A percentile compares a stretch with the other conserved stretches of the same genome.
phyloP scores from a whole-genome alignment of 2,113 vertebrate genomes.

The Nibea coibor region DNA sequence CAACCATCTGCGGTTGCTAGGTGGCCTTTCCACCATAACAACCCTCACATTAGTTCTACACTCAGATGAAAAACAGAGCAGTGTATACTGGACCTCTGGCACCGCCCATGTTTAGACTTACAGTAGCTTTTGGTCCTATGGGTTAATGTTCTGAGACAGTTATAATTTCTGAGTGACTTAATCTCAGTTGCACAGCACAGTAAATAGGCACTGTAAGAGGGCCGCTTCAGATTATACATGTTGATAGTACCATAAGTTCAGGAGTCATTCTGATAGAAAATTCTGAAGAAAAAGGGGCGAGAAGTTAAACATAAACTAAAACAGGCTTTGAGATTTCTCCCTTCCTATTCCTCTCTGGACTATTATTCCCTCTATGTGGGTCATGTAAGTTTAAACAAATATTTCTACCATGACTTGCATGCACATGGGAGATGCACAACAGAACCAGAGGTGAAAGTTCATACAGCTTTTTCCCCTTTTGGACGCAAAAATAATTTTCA shows the following conservation, averaged over 20 bases:
- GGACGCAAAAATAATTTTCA: constrained; percentile 59
- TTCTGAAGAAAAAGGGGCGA: neutral
- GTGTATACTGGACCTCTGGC: neutral
- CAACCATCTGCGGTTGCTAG: constrained; percentile 64
- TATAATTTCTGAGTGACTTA: neutral
- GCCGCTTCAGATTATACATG: neutral
- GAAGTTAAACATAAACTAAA: constrained; percentile 39
- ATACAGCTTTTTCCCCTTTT: constrained; percentile 63
- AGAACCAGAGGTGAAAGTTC: constrained; percentile 68
- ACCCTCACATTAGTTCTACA: constrained; percentile 41
- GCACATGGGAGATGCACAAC: constrained; percentile 68
- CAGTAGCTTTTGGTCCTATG: constrained; percentile 7
- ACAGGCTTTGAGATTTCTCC: constrained; percentile 6
- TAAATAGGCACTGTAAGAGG: neutral
- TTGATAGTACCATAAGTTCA: neutral
- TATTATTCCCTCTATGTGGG: constrained; percentile 58
- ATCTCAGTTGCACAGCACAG: neutral
- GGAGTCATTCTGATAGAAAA: neutral
- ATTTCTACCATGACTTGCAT: constrained; percentile 69
- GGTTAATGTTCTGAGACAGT: constrained; percentile 10
- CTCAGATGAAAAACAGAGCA: constrained; percentile 56
- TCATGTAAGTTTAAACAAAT: constrained; percentile 72
- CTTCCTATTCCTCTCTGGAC: constrained; percentile 19
- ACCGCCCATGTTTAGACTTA: constrained; percentile 12
- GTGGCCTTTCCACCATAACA: constrained; percentile 52